Percentiles rank a stretch among this genome's conserved stretches.
Evolutionary conservation across 2,888 invertebrate genomes (phyloP).

Genomic region (Eupelmus urozonus): DNA sequence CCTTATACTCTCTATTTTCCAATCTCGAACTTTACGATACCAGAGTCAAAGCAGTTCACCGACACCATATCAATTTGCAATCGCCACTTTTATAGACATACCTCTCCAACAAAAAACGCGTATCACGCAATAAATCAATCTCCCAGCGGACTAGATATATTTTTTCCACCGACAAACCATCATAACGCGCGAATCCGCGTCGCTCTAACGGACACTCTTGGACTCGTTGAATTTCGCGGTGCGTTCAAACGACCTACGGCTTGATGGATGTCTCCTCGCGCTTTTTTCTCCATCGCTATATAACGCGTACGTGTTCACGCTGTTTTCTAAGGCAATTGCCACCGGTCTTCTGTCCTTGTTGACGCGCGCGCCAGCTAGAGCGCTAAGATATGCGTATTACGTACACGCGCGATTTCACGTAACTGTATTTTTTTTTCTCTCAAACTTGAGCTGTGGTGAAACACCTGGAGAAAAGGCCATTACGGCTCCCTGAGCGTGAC

Average conservation of each 20-base stretch:
- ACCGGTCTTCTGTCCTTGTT: constrained; percentile 41
- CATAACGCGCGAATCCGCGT: neutral
- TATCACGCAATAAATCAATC: neutral
- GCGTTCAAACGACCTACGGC: constrained; percentile 19
- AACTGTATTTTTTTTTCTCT: constrained; percentile 38
- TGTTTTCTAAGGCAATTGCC: constrained; percentile 45
- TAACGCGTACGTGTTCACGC: neutral
- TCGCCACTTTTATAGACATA: neutral
- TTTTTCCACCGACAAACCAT: too few species aligned
- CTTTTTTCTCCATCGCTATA: constrained; percentile 5
- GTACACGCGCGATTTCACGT: constrained; percentile 23
- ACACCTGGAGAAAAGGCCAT: neutral
- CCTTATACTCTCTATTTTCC: too few species aligned
- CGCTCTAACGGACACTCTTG: constrained; percentile 6
- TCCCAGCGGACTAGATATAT: too few species aligned
- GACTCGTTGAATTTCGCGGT: constrained; percentile 25
- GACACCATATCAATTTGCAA: constrained; percentile 5
- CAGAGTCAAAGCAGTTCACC: too few species aligned
- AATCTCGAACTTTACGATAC: too few species aligned
- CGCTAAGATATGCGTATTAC: constrained; percentile 43
- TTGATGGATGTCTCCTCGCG: constrained; percentile 32
- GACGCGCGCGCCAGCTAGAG: constrained; percentile 4
- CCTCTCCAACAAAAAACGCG: neutral
- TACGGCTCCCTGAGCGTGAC: neutral
- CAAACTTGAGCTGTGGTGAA: neutral